A percentile compares a stretch with the other conserved stretches of the same genome.
Evolutionary conservation across 2,113 vertebrate genomes (phyloP).

Genomic region (Glareola pratincola): DNA sequence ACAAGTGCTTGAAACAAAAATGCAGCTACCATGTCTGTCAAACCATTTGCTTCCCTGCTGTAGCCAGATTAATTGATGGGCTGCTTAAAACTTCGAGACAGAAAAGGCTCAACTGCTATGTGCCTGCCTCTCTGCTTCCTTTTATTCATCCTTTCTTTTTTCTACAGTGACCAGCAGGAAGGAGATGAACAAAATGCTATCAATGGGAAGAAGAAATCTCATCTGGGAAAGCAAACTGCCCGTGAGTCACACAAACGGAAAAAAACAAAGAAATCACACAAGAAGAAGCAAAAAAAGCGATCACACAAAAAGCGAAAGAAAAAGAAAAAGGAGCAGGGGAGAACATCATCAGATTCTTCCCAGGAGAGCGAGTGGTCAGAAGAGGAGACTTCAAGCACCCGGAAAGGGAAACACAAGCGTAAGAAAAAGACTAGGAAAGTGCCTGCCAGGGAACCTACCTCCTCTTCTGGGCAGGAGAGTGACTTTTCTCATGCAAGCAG

Average conservation of each 20-base stretch:
- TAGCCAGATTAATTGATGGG: neutral
- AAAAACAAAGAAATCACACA: constrained; percentile 85
- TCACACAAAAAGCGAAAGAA: constrained; percentile 84
- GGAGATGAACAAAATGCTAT: constrained; percentile 54
- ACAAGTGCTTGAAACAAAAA: neutral
- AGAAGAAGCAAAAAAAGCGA: constrained; percentile 88
- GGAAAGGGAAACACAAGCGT: constrained; percentile 69
- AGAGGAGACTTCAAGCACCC: constrained; percentile 49
- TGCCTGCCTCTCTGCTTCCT: neutral
- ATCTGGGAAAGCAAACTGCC: constrained; percentile 65
- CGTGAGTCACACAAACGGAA: constrained; percentile 77
- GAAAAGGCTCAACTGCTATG: neutral
- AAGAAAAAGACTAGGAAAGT: constrained; percentile 77
- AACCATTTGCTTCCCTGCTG: neutral
- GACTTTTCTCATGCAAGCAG: constrained; percentile 67
- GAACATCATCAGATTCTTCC: constrained; percentile 66
- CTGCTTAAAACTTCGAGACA: neutral
- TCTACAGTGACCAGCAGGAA: constrained; percentile 72
- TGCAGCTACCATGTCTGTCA: neutral
- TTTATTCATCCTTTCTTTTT: neutral
- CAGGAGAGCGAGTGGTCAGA: constrained; percentile 69
- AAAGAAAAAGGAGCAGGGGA: constrained; percentile 74
- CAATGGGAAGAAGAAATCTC: constrained; percentile 77
- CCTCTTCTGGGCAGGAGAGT: constrained; percentile 70
- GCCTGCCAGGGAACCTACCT: constrained; percentile 64